phyloP scores from a whole-genome alignment of 1,140 invertebrate genomes.

The Conus betulinus region DNA sequence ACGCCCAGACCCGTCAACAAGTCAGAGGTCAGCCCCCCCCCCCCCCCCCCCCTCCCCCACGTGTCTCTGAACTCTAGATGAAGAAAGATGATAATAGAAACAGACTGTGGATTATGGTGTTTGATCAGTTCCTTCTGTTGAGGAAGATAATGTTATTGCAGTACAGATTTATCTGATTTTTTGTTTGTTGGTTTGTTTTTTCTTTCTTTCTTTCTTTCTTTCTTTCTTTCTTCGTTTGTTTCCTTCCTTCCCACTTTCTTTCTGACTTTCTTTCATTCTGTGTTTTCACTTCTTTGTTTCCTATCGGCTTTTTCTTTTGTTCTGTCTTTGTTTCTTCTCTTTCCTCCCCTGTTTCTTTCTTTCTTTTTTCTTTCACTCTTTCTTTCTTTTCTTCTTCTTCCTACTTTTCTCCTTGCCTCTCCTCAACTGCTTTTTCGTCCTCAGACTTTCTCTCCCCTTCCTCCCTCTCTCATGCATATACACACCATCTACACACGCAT shows the following conservation, averaged over 20 bases:
- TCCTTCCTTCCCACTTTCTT: too few relatives aligned
- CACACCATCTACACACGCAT: too few relatives aligned
- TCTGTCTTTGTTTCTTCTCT: neutral
- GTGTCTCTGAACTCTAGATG: neutral
- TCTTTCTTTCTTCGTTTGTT: neutral
- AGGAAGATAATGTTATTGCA: too few relatives aligned
- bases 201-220: neutral
- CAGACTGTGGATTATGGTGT: neutral
- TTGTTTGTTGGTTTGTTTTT: too few relatives aligned
- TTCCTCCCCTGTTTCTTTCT: neutral
- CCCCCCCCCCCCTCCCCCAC: too few relatives aligned
- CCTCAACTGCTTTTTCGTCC: neutral
- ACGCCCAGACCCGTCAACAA: conserved; percentile 29
- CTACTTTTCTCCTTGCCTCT: neutral
- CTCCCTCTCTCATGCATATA: too few relatives aligned
- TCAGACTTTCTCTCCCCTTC: too few relatives aligned
- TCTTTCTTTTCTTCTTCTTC: neutral
- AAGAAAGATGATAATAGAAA: neutral
- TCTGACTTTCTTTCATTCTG: too few relatives aligned
- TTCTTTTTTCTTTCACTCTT: neutral
- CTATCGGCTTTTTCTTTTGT: neutral
- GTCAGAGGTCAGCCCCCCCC: neutral
- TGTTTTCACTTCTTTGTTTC: too few relatives aligned
- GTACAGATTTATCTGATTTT: too few relatives aligned
- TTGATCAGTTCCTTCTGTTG: too few relatives aligned